Percentiles rank a stretch among this genome's conserved stretches.
phyloP scores from a whole-genome alignment of 2,797 vertebrate genomes.

The Acipenser transmontanus region DNA sequence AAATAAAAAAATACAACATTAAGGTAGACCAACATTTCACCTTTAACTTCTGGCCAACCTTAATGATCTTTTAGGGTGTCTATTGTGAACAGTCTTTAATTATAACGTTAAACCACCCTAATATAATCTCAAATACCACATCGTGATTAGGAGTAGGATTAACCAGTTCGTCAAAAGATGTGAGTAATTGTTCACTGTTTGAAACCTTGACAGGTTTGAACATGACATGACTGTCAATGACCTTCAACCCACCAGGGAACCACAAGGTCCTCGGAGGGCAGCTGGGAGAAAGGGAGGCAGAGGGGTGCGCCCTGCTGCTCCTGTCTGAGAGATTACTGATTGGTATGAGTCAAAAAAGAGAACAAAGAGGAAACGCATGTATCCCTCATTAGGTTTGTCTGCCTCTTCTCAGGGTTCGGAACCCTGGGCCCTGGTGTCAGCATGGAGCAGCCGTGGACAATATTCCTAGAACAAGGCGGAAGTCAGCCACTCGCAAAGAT shows the following conservation, averaged over 20 bases:
- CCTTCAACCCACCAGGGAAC: not conserved
- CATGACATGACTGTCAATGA: not conserved
- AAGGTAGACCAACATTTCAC: no score
- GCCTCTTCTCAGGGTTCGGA: slow-evolving; percentile 35
- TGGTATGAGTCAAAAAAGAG: not conserved
- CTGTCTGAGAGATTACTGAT: not conserved
- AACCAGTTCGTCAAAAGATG: no score
- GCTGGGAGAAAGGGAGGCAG: not conserved
- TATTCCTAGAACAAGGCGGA: slow-evolving; percentile 37
- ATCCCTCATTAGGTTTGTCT: not conserved
- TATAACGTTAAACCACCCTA: no score
- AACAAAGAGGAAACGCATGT: not conserved
- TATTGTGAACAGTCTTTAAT: no score
- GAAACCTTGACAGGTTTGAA: not conserved
- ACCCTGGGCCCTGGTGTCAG: slow-evolving; percentile 40
- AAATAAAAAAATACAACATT: no score
- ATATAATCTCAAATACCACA: no score
- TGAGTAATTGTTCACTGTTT: no score
- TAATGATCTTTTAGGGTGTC: no score
- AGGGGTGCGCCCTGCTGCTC: not conserved
- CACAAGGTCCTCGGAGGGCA: not conserved
- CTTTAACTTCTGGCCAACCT: no score
- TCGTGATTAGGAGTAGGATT: no score
- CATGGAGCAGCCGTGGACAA: slow-evolving; percentile 37
- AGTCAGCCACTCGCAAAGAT: slow-evolving; percentile 6